phyloP scores from a whole-genome alignment of 2,113 vertebrate genomes.

The Tachuris rubrigastra region DNA sequence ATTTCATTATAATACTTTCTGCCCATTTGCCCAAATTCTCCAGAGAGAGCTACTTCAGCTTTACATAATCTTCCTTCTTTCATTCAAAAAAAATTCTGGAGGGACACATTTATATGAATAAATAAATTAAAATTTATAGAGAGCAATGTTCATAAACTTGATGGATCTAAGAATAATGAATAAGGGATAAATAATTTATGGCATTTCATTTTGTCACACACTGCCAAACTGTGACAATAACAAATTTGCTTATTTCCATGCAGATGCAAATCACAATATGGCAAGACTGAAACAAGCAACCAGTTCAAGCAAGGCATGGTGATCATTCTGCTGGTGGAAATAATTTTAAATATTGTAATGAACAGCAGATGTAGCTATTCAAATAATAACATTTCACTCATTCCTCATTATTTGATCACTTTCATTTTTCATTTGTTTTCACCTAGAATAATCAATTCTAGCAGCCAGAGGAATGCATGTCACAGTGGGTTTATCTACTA shows the following conservation, averaged over 20 bases:
- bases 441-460: not conserved
- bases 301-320: not conserved
- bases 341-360: not conserved
- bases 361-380: not conserved
- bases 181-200: slow-evolving; percentile 44
- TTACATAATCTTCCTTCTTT: not conserved
- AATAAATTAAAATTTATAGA: slow-evolving; percentile 40
- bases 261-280: slow-evolving; percentile 19
- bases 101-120: not conserved
- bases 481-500: not conserved
- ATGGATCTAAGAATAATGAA: slow-evolving; percentile 24
- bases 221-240: slow-evolving; percentile 44
- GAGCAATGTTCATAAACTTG: not conserved
- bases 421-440: slow-evolving; percentile 12
- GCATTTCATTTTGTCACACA: slow-evolving; percentile 30
- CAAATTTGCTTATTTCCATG: slow-evolving; percentile 28
- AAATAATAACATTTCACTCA: not conserved
- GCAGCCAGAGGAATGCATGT: not conserved
- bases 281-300: slow-evolving; percentile 19
- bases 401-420: not conserved
- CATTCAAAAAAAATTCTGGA: not conserved
- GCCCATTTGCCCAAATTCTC: not conserved
- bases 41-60: not conserved
- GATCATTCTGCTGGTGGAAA: slow-evolving; percentile 3
- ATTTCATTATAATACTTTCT: not conserved